Percentiles rank a stretch among this genome's conserved stretches.
Evolutionary conservation across 2,113 vertebrate species (phyloP).

Genomic region (Otolemur garnettii): DNA sequence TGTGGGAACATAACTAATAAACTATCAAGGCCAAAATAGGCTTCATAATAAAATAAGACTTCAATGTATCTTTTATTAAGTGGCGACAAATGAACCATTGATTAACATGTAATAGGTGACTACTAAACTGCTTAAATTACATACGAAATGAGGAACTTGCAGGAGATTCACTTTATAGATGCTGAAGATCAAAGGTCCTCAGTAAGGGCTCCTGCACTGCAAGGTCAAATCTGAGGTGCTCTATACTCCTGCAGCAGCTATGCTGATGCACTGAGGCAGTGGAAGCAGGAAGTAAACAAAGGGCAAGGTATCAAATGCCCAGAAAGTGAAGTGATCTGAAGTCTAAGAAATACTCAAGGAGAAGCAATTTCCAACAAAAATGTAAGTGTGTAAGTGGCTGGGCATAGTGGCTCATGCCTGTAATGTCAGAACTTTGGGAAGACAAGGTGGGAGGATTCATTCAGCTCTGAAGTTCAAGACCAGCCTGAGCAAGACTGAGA

Average conservation of each 20-base stretch:
- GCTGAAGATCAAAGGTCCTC: constrained; percentile 38
- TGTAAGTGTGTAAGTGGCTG: neutral
- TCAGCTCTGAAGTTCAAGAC: too few relatives aligned
- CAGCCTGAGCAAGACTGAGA: too few relatives aligned
- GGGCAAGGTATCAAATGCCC: neutral
- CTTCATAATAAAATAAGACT: constrained; percentile 68
- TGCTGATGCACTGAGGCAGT: neutral
- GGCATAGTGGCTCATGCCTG: too few relatives aligned
- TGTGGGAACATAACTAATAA: constrained; percentile 75
- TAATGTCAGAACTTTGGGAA: too few relatives aligned
- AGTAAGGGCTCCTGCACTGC: neutral
- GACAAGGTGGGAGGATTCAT: too few relatives aligned
- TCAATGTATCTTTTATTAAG: constrained; percentile 83
- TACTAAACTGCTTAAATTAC: constrained; percentile 67
- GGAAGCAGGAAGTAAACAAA: constrained; percentile 17
- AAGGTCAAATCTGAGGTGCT: neutral
- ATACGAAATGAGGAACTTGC: constrained; percentile 28
- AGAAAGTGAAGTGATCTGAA: neutral
- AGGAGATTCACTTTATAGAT: constrained; percentile 60
- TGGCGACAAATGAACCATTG: constrained; percentile 61
- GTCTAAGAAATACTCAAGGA: neutral
- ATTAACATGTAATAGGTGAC: constrained; percentile 70
- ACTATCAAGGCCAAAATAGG: constrained; percentile 60
- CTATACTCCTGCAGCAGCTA: neutral
- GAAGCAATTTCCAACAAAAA: neutral